Conservation (phyloP, 2,888 invertebrate species). For the Stenoptilia bipunctidactyla region DNA sequence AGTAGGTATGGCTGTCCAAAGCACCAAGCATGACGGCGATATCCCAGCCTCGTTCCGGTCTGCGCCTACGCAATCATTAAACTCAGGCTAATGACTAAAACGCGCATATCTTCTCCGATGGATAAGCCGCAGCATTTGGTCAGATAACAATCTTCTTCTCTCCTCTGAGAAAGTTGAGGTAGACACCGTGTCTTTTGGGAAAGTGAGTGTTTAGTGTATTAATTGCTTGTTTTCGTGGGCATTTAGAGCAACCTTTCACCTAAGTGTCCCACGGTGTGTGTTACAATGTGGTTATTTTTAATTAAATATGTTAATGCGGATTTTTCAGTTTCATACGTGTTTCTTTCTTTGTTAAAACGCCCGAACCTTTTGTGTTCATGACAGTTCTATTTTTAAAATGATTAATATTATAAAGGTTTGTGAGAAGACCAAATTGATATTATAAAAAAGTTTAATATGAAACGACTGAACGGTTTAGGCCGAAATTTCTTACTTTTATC, state of each 20-base stretch:
- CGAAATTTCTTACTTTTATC: too few species aligned
- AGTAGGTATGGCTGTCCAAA: too few species aligned
- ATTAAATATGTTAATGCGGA: too few species aligned
- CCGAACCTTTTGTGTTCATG: too few species aligned
- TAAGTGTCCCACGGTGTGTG: not conserved
- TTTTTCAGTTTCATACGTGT: too few species aligned
- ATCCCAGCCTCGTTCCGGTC: constrained; percentile 32
- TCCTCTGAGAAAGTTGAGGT: not conserved
- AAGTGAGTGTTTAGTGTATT: not conserved
- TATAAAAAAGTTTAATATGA: too few species aligned
- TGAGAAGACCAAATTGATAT: too few species aligned
- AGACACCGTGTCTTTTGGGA: not conserved
- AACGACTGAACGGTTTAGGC: too few species aligned
- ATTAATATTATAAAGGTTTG: too few species aligned
- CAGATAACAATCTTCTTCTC: not conserved
- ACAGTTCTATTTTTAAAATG: too few species aligned
- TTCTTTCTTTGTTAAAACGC: too few species aligned
- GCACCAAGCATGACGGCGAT: not conserved
- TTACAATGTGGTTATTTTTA: too few species aligned
- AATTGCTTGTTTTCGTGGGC: not conserved
- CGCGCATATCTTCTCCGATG: constrained; percentile 30
- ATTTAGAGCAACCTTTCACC: not conserved
- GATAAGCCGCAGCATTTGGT: not conserved
- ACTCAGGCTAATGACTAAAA: constrained; percentile 45
- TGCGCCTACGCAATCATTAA: constrained; percentile 39